Conservation (phyloP, 2,113 vertebrate genomes). For the Melierax canorus region DNA sequence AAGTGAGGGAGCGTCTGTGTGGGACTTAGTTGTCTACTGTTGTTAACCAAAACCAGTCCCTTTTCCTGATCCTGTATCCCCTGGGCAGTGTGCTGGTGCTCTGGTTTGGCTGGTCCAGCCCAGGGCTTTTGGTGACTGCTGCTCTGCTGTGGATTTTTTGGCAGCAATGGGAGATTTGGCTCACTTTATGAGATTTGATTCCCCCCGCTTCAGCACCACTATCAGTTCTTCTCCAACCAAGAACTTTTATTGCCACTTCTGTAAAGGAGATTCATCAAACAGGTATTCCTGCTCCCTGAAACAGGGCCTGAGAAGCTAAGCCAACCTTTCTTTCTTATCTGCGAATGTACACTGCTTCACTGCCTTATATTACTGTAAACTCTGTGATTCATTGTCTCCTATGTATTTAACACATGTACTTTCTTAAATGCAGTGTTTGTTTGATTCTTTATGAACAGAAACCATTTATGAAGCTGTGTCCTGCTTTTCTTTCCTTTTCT, state of each 20-base stretch:
- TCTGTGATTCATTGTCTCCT: not conserved
- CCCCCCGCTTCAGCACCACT: not conserved
- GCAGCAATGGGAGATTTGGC: not conserved
- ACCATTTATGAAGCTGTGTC: not conserved
- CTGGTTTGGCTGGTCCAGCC: not conserved
- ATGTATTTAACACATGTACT: not conserved
- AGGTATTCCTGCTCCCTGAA: not conserved
- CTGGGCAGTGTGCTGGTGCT: not conserved
- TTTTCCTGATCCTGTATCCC: not conserved
- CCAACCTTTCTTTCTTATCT: not conserved
- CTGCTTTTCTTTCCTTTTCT: not conserved
- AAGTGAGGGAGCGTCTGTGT: not conserved
- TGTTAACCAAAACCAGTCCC: not conserved
- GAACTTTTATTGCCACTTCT: not conserved
- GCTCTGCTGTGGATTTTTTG: not conserved
- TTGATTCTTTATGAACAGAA: not conserved
- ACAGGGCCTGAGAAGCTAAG: not conserved
- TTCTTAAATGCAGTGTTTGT: not conserved
- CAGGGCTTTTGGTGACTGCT: not conserved
- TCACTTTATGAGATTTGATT: not conserved
- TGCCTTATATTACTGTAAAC: not conserved
- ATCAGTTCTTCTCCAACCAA: not conserved
- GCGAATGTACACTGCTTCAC: not conserved
- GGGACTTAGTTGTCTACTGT: not conserved
- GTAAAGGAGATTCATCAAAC: not conserved